Evolutionary conservation across 35 echinoderm and acorn worm genomes (phyloP).

Genomic region (Hemicentrotus pulcherrimus): DNA sequence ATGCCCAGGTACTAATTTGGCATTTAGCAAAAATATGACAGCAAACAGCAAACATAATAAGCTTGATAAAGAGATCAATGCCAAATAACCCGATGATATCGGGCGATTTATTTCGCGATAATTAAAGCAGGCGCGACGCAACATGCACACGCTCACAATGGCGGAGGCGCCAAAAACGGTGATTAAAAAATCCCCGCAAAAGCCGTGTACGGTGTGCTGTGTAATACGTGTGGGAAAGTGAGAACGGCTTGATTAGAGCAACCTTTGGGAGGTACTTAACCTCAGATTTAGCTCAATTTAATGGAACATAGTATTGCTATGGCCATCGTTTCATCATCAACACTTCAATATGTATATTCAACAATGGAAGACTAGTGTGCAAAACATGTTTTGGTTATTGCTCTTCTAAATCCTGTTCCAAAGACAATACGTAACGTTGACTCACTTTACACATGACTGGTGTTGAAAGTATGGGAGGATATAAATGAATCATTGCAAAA

Average conservation of each 20-base stretch:
- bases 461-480: too few relatives aligned
- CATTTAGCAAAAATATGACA: conserved; percentile 18
- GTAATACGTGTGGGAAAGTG: neutral
- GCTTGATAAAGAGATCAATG: neutral
- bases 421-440: too few relatives aligned
- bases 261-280: neutral
- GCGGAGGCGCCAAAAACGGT: neutral
- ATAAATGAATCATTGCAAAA: too few relatives aligned
- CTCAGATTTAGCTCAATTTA: neutral
- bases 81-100: neutral
- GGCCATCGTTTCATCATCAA: neutral
- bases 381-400: too few relatives aligned
- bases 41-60: neutral
- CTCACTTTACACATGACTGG: too few relatives aligned
- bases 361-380: too few relatives aligned
- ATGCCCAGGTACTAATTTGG: neutral
- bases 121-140: conserved; percentile 15
- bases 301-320: neutral
- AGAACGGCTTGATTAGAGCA: neutral
- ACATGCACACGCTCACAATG: neutral
- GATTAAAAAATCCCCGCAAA: neutral
- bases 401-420: too few relatives aligned
- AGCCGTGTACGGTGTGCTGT: neutral
- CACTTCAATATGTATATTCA: neutral
- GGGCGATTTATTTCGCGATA: neutral